Evolutionary conservation across 2,797 vertebrate genomes (phyloP).

Genomic region (Cuculus canorus): DNA sequence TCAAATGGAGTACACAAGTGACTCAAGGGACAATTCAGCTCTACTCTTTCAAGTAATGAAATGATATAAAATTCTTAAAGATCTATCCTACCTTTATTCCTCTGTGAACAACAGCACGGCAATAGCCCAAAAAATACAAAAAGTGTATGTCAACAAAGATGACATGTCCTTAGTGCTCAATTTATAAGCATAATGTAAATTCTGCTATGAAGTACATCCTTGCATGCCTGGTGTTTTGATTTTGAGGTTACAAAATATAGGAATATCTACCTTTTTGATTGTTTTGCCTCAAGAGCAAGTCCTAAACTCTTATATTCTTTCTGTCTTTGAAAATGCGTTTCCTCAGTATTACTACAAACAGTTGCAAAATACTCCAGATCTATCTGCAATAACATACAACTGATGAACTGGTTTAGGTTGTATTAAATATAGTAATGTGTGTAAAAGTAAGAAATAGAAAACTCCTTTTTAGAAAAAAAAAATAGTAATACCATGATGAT

Average conservation of each 20-base stretch:
- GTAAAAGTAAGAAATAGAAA: not conserved
- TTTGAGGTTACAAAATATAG: not conserved
- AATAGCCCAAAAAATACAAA: not conserved
- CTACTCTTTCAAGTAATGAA: not conserved
- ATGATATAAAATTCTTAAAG: not conserved
- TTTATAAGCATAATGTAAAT: not conserved
- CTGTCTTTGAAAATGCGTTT: not conserved
- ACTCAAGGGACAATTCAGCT: not conserved
- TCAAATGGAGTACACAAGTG: not conserved
- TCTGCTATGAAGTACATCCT: not conserved
- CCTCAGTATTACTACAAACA: not conserved
- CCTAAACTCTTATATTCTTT: not conserved
- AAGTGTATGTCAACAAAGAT: not conserved
- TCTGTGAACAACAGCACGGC: not conserved
- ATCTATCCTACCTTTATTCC: not conserved
- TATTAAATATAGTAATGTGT: not conserved
- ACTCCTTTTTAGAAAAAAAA: no score
- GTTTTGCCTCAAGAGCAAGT: not conserved
- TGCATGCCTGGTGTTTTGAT: not conserved
- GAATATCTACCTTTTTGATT: not conserved
- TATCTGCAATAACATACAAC: not conserved
- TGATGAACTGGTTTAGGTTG: not conserved
- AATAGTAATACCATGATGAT: not conserved
- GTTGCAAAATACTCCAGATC: not conserved
- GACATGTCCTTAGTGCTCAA: not conserved